Conservation (phyloP, 1,140 invertebrate species). For the Drosophila ercepeae region DNA sequence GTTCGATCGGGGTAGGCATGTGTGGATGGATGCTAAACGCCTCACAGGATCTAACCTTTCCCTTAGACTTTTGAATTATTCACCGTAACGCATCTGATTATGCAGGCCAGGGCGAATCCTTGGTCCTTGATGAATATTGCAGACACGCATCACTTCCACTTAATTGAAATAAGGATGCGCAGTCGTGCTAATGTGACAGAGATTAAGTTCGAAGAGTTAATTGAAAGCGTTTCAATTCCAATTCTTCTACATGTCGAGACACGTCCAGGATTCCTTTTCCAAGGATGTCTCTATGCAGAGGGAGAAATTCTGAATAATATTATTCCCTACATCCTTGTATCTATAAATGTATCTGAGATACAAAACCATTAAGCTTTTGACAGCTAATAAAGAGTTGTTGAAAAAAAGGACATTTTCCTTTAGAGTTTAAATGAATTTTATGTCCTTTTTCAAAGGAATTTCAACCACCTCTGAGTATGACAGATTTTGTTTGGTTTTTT, state of each 20-base stretch:
- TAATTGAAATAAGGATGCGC: conserved; percentile 37
- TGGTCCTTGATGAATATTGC: conserved; percentile 29
- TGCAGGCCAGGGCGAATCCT: conserved; percentile 10
- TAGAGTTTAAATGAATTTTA: too few species aligned
- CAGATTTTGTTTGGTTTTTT: conserved; percentile 1
- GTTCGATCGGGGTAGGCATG: conserved; percentile 17
- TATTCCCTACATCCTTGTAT: too few species aligned
- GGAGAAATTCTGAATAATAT: not conserved
- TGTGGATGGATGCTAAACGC: too few species aligned
- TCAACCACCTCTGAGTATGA: not conserved
- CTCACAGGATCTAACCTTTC: not conserved
- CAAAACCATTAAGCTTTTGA: too few species aligned
- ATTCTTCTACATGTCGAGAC: conserved; percentile 30
- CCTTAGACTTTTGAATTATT: conserved; percentile 29
- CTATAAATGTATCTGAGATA: too few species aligned
- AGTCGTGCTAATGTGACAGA: conserved; percentile 37
- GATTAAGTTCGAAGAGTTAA: conserved; percentile 42
- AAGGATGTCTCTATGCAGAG: not conserved
- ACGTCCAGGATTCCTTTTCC: not conserved
- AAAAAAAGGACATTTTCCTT: too few species aligned
- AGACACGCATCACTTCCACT: conserved; percentile 34
- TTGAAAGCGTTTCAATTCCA: conserved; percentile 52
- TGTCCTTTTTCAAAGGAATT: too few species aligned
- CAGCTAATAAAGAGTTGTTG: too few species aligned
- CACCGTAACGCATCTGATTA: conserved; percentile 23